Evolutionary conservation across 2,797 vertebrate species (phyloP).

Genomic region (Catostomus latipinnis): DNA sequence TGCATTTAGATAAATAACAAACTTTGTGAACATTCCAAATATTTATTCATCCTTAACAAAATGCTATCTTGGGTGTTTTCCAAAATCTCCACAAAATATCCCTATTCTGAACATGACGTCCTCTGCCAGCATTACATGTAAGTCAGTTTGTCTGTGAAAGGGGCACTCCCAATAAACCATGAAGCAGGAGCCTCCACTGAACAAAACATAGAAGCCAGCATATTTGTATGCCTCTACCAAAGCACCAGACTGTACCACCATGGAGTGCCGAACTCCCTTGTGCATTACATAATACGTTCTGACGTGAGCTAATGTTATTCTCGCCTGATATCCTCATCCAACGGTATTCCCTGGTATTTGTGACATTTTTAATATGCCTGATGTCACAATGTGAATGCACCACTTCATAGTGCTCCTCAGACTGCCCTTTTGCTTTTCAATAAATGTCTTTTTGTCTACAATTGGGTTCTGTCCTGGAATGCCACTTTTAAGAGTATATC

Average conservation of each 20-base stretch:
- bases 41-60: constrained; percentile 3
- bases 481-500: neutral
- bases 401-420: constrained; percentile 38
- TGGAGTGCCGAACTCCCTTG: constrained; percentile 43
- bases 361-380: constrained; percentile 34
- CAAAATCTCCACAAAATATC: constrained; percentile 40
- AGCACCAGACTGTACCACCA: constrained; percentile 27
- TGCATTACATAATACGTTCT: constrained; percentile 52
- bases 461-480: neutral
- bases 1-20: neutral
- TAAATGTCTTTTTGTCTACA: neutral
- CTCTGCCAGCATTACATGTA: constrained; percentile 19
- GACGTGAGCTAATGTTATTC: constrained; percentile 45
- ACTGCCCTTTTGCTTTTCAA: constrained; percentile 29
- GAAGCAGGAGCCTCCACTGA: constrained; percentile 2
- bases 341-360: constrained; percentile 13
- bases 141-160: constrained; percentile 34
- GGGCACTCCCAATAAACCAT: constrained; percentile 37
- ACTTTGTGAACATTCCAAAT: constrained; percentile 20
- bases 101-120: constrained; percentile 8
- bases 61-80: constrained; percentile 7
- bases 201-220: constrained; percentile 18
- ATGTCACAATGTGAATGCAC: constrained; percentile 40
- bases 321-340: constrained; percentile 36
- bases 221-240: constrained; percentile 58